phyloP scores from a whole-genome alignment of 2,888 invertebrate genomes.

The Chironomus riparius region DNA sequence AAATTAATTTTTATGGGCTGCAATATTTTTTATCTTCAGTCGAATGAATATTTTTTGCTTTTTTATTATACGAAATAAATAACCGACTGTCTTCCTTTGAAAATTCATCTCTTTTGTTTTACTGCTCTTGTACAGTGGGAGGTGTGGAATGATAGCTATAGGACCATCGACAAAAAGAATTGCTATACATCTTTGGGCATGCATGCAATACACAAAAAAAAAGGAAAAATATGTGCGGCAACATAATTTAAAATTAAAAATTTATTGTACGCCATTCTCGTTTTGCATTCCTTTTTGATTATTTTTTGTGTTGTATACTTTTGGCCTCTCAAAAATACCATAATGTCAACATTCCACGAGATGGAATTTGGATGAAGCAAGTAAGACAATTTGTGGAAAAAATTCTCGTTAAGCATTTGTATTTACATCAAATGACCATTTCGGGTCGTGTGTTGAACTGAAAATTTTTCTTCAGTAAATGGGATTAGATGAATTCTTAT shows the following conservation, averaged over 20 bases:
- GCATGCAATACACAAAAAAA: neutral
- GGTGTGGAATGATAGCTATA: neutral
- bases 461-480: too few relatives aligned
- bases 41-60: neutral
- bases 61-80: neutral
- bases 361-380: neutral
- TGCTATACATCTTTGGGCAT: neutral
- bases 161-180: neutral
- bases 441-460: too few relatives aligned
- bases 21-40: conserved; percentile 11
- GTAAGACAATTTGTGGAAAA: neutral
- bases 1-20: conserved; percentile 24
- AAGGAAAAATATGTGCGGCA: conserved; percentile 18
- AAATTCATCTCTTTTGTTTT: neutral
- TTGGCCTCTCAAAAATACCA: neutral
- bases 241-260: conserved; percentile 27
- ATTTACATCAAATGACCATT: neutral
- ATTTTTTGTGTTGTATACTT: neutral
- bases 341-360: neutral
- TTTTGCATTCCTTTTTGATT: neutral
- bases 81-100: neutral
- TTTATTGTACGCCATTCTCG: conserved; percentile 6
- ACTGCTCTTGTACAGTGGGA: too few relatives aligned
- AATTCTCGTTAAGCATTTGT: neutral
- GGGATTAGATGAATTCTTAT: too few relatives aligned